A percentile compares a stretch with the other conserved stretches of the same genome.
These are phyloP conservation scores for Neodiprion fabricii DNA, from an alignment of 1,140 invertebrate species.

Conservation along the genomic window DNA sequence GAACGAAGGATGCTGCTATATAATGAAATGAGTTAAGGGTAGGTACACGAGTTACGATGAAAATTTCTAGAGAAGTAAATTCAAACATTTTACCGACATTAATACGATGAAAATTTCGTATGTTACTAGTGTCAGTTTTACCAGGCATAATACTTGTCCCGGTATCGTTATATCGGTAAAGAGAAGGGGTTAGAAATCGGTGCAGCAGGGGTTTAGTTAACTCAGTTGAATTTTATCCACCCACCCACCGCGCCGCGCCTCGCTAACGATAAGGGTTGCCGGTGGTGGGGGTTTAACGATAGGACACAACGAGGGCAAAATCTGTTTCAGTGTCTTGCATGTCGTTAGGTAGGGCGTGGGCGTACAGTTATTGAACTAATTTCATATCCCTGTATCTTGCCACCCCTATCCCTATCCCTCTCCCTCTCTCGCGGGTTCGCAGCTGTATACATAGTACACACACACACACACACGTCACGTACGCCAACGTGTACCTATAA, in stretches of 20 bases:
- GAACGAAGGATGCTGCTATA: too few relatives aligned
- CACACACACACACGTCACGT: too few relatives aligned
- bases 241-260: background rate
- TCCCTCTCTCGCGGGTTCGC: background rate
- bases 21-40: too few relatives aligned
- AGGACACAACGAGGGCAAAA: constrained; percentile 3
- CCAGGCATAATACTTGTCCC: background rate
- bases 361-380: constrained; percentile 7
- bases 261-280: constrained; percentile 38
- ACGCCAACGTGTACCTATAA: too few relatives aligned
- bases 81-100: too few relatives aligned
- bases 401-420: background rate
- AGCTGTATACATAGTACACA: background rate
- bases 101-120: too few relatives aligned
- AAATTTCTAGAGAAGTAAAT: too few relatives aligned
- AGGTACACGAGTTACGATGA: too few relatives aligned
- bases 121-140: too few relatives aligned
- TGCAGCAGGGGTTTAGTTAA: background rate
- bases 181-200: background rate
- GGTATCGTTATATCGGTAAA: background rate
- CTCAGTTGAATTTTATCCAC: constrained; percentile 1
- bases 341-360: constrained; percentile 6
- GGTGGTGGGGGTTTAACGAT: constrained; percentile 1
- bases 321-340: constrained; percentile 7
- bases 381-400: background rate